These are phyloP conservation scores for Marronus borbonicus DNA, from an alignment of 2,888 invertebrate species.

Conservation along the genomic window DNA sequence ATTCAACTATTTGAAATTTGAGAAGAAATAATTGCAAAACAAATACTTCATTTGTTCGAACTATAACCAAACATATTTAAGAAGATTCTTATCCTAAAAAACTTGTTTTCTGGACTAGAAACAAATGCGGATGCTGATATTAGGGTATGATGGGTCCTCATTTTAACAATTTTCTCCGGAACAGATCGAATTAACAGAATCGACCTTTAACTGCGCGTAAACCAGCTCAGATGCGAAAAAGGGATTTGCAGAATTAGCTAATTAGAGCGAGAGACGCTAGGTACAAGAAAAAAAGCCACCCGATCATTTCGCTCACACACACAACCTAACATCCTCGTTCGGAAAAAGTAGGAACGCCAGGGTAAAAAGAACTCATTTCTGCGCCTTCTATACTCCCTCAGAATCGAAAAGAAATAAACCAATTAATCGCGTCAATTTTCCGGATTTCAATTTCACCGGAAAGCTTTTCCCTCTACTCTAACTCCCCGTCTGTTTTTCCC, in stretches of 20 bases:
- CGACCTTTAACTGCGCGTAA: neutral
- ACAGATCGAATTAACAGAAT: neutral
- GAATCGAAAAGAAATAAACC: constrained; percentile 45
- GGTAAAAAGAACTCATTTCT: constrained; percentile 18
- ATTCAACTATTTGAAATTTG: too few relatives aligned
- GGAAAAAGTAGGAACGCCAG: neutral
- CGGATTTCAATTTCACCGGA: constrained; percentile 47
- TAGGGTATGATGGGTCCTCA: neutral
- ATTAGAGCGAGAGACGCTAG: neutral
- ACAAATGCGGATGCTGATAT: neutral
- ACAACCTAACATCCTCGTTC: neutral
- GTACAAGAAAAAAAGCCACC: neutral
- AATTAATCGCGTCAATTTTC: constrained; percentile 47
- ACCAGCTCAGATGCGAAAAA: neutral
- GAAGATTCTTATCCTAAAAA: neutral
- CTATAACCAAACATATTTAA: neutral
- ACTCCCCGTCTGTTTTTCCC: neutral
- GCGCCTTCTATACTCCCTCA: constrained; percentile 8
- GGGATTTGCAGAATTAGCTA: constrained; percentile 17
- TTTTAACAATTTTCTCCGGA: neutral
- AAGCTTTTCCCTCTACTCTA: constrained; percentile 22
- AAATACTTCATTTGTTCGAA: neutral
- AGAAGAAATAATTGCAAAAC: too few relatives aligned
- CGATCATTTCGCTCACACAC: constrained; percentile 5
- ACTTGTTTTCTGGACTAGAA: neutral